Conservation (phyloP, 2,797 vertebrate genomes). For the Pseudochirops corinnae region DNA sequence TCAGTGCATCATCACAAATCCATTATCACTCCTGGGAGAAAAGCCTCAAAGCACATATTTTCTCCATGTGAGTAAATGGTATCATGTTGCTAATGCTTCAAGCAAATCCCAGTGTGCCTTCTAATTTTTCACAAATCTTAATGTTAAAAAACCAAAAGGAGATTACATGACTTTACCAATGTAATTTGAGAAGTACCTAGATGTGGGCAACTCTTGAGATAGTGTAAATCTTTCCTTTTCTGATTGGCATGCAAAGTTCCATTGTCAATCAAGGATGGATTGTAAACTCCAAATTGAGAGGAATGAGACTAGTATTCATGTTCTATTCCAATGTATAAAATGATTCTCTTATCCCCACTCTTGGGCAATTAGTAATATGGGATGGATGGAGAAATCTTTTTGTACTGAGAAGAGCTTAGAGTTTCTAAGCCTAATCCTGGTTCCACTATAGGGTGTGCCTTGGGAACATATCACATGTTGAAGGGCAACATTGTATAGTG, state of each 20-base stretch:
- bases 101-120: not conserved
- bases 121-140: not conserved
- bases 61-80: not conserved
- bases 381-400: not conserved
- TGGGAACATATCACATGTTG: not conserved
- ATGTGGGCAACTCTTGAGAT: slow-evolving; percentile 15
- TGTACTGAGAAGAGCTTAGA: not conserved
- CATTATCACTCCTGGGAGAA: slow-evolving; percentile 1
- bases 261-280: not conserved
- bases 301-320: not conserved
- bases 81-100: not conserved
- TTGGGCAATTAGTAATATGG: slow-evolving; percentile 28
- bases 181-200: not conserved
- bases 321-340: not conserved
- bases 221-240: not conserved
- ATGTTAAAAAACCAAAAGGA: slow-evolving; percentile 28
- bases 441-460: not conserved
- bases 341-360: not conserved
- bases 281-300: not conserved
- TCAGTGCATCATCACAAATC: slow-evolving; percentile 5
- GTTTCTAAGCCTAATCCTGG: not conserved
- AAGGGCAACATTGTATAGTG: not conserved
- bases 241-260: not conserved
- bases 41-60: slow-evolving; percentile 17
- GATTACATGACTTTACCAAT: not conserved